Percentiles rank a stretch among this genome's conserved stretches.
These are phyloP conservation scores for Semicossyphus pulcher DNA, from an alignment of 2,113 vertebrate species.

Conservation along the genomic window DNA sequence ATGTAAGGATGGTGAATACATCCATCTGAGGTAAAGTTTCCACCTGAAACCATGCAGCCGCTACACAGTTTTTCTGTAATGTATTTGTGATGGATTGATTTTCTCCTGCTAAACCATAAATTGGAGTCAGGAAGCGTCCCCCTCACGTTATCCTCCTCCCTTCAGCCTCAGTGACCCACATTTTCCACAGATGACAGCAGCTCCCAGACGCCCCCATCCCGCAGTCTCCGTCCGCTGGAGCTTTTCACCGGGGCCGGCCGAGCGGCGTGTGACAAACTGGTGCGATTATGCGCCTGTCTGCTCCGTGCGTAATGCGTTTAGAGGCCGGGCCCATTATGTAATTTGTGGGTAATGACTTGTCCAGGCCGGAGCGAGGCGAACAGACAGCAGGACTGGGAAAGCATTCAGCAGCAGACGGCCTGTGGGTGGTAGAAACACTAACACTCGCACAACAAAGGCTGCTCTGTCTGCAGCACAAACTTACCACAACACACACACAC, in stretches of 20 bases:
- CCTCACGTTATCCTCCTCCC: not conserved
- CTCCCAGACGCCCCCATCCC: constrained; percentile 18
- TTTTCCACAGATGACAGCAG: constrained; percentile 47
- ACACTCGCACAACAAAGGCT: constrained; percentile 35
- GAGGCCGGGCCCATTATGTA: constrained; percentile 61
- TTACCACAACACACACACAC: not conserved
- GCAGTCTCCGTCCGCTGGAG: constrained; percentile 32
- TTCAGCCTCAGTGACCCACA: constrained; percentile 43
- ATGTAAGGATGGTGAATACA: no score
- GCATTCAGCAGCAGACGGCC: constrained; percentile 29
- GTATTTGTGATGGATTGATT: not conserved
- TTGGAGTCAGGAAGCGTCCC: not conserved
- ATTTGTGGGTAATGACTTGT: constrained; percentile 70
- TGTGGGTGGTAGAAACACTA: constrained; percentile 31
- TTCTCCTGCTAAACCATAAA: not conserved
- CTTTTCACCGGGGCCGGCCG: constrained; percentile 16
- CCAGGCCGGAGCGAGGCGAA: constrained; percentile 24
- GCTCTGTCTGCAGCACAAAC: constrained; percentile 5
- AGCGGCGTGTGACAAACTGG: constrained; percentile 55
- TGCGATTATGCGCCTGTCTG: constrained; percentile 52
- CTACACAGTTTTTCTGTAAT: not conserved
- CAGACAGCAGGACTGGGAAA: constrained; percentile 45
- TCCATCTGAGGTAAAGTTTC: no score
- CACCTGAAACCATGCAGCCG: no score
- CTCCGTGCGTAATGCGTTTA: constrained; percentile 46